Percentiles rank a stretch among this genome's conserved stretches.
Conservation (phyloP, 1,140 invertebrate genomes). For the Ridgeia piscesae region DNA sequence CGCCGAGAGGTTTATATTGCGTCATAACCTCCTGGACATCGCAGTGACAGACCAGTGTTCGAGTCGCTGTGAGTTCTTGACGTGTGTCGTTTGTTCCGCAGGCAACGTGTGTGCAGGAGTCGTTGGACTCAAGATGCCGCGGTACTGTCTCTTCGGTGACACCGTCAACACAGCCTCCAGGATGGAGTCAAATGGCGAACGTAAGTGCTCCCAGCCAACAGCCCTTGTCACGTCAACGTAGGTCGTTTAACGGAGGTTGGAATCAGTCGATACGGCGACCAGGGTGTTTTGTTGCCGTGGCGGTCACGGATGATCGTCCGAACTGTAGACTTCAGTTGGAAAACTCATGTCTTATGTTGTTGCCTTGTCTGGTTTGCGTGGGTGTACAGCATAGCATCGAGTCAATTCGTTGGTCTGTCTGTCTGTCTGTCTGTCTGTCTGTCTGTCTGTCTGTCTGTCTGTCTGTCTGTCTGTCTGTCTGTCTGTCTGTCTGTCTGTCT, state of each 20-base stretch:
- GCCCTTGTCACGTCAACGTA: too few species aligned
- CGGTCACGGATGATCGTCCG: neutral
- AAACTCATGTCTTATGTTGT: neutral
- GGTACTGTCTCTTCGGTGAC: constrained; percentile 72
- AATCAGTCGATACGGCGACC: neutral
- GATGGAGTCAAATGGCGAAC: constrained; percentile 57
- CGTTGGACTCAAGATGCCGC: constrained; percentile 85
- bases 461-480: too few species aligned
- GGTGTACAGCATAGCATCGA: too few species aligned
- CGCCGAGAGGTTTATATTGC: neutral
- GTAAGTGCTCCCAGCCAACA: neutral
- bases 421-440: too few species aligned
- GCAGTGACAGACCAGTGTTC: neutral
- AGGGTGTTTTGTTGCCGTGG: neutral
- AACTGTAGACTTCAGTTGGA: neutral
- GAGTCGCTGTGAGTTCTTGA: neutral
- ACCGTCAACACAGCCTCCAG: constrained; percentile 32
- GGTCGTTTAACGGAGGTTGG: neutral
- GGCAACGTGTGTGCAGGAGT: constrained; percentile 87
- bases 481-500: neutral
- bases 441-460: too few species aligned
- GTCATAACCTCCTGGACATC: neutral
- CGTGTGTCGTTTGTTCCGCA: constrained; percentile 40
- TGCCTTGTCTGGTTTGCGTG: too few species aligned
- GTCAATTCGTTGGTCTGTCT: too few species aligned